Conservation (phyloP, 1,140 invertebrate species). For the Trichonephila clavipes region DNA sequence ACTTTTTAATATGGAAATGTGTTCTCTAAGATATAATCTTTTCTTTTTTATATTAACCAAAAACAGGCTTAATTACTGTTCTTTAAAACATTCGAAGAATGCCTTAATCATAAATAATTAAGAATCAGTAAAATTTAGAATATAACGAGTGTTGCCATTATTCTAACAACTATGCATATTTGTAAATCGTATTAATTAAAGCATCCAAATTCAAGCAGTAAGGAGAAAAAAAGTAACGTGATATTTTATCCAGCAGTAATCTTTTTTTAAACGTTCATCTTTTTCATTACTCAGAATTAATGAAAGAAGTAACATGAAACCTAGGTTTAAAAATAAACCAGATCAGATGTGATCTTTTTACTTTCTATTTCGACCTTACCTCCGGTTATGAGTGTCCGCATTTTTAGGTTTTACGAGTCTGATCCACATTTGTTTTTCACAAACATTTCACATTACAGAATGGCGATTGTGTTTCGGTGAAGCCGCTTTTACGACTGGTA, state of each 20-base stretch:
- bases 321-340: neutral
- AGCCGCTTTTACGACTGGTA: neutral
- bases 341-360: neutral
- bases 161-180: too few species aligned
- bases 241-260: neutral
- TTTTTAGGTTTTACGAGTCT: neutral
- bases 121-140: too few species aligned
- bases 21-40: too few species aligned
- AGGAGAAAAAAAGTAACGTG: neutral
- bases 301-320: neutral
- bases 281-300: neutral
- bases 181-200: too few species aligned
- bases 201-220: neutral
- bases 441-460: neutral
- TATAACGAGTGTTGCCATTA: too few species aligned
- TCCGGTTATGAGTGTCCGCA: neutral
- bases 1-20: too few species aligned
- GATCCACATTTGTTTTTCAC: neutral
- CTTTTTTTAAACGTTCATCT: neutral
- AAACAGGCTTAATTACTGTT: too few species aligned
- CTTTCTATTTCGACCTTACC: neutral
- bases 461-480: neutral
- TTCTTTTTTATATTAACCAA: too few species aligned
- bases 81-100: too few species aligned
- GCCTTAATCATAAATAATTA: too few species aligned